These are phyloP conservation scores for Chironomus riparius DNA, from an alignment of 2,888 invertebrate species.

Conservation along the genomic window DNA sequence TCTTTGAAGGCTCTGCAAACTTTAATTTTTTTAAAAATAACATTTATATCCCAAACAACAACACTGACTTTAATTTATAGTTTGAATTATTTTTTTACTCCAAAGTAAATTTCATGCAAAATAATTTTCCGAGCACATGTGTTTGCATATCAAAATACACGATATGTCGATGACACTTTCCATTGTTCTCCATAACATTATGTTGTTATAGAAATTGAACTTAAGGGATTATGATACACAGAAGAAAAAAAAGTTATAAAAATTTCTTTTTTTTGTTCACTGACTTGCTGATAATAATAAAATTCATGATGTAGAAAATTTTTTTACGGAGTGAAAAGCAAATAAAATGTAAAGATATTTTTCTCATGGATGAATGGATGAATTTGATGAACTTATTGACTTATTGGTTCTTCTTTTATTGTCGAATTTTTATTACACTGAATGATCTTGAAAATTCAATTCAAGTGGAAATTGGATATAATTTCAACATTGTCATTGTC, in stretches of 20 bases:
- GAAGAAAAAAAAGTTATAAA: background rate
- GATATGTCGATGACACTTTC: background rate
- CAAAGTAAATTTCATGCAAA: too few relatives aligned
- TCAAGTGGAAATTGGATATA: too few relatives aligned
- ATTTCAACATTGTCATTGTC: too few relatives aligned
- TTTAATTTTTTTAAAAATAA: too few relatives aligned
- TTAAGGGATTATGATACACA: background rate
- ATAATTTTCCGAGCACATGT: background rate
- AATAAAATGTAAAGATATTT: background rate
- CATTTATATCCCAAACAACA: too few relatives aligned
- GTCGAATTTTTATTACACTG: too few relatives aligned
- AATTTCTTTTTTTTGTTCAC: background rate
- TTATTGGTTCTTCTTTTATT: background rate
- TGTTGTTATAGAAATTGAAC: background rate
- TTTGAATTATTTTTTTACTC: background rate
- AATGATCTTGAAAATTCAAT: too few relatives aligned
- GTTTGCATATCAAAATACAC: background rate
- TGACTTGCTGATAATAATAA: background rate
- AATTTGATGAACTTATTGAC: background rate
- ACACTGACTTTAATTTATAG: background rate
- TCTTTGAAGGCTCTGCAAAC: too few relatives aligned
- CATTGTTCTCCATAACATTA: background rate
- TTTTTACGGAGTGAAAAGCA: background rate
- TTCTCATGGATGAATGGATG: background rate
- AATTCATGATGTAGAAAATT: background rate